Percentiles rank a stretch among this genome's conserved stretches.
These are phyloP conservation scores for Anguilla marmorata DNA, from an alignment of 2,797 vertebrate genomes.

Conservation along the genomic window DNA sequence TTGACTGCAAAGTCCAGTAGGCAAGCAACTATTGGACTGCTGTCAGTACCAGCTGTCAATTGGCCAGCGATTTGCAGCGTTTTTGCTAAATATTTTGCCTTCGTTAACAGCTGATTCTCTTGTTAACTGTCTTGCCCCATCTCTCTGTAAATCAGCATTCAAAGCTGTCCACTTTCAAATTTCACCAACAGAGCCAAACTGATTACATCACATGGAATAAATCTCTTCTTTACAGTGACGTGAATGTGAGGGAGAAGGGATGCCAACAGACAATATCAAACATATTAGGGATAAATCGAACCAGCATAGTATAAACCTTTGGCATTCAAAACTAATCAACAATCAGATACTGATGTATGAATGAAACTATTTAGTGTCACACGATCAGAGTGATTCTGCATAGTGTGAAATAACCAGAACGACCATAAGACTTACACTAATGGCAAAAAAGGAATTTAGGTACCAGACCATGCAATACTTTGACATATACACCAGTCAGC, in stretches of 20 bases:
- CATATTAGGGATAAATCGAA: neutral
- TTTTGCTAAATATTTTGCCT: neutral
- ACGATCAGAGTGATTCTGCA: too few relatives aligned
- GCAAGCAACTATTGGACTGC: neutral
- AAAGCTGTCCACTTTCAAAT: neutral
- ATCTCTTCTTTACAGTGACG: neutral
- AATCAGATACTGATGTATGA: too few relatives aligned
- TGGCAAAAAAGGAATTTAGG: too few relatives aligned
- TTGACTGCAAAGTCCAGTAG: constrained; percentile 1
- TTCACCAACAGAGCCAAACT: neutral
- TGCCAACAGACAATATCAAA: neutral
- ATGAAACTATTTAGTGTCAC: too few relatives aligned
- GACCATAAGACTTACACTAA: too few relatives aligned
- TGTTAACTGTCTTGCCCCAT: neutral
- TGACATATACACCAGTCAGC: too few relatives aligned
- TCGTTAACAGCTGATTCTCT: neutral
- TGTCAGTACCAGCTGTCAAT: constrained; percentile 4
- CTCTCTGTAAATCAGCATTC: neutral
- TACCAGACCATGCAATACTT: too few relatives aligned
- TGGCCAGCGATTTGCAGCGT: neutral
- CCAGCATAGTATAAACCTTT: neutral
- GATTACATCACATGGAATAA: neutral
- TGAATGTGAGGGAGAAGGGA: neutral
- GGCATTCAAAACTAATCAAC: neutral
- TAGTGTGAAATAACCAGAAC: too few relatives aligned